Evolutionary conservation across 1,140 invertebrate genomes (phyloP).

Genomic region (Drosophila pallidifrons): DNA sequence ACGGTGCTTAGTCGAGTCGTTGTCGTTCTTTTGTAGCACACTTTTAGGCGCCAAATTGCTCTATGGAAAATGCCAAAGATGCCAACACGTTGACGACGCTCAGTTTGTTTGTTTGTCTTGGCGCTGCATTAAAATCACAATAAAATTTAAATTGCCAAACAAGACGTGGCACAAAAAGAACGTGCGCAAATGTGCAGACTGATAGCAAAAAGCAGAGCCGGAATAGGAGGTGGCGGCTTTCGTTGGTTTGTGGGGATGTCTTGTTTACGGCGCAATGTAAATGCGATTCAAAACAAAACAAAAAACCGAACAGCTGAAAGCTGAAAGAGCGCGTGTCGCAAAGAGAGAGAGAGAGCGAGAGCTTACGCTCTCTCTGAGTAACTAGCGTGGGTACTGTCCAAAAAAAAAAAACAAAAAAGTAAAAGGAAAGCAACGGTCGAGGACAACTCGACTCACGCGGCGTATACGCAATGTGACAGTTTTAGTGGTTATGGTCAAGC

Average conservation of each 20-base stretch:
- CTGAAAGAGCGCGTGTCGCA: conserved; percentile 21
- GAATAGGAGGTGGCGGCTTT: not conserved
- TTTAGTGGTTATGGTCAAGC: conserved; percentile 83
- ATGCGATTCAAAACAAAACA: conserved; percentile 77
- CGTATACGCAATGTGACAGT: conserved; percentile 81
- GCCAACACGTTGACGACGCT: conserved; percentile 35
- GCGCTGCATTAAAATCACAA: conserved; percentile 69
- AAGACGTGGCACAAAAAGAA: conserved; percentile 39
- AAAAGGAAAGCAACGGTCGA: conserved; percentile 49
- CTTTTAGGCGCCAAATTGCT: conserved; percentile 70
- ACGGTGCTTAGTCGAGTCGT: conserved; percentile 8
- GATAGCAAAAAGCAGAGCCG: conserved; percentile 23
- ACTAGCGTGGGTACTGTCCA: conserved; percentile 48
- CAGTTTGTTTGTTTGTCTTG: conserved; percentile 44
- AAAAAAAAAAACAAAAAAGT: conserved; percentile 36
- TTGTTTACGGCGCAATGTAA: conserved; percentile 46
- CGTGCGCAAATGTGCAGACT: conserved; percentile 57
- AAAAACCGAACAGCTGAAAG: conserved; percentile 57
- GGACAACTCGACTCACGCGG: conserved; percentile 68
- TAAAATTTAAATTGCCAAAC: conserved; percentile 78
- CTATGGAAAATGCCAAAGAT: conserved; percentile 44
- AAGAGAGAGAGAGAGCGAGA: conserved; percentile 13
- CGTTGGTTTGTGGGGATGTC: conserved; percentile 28
- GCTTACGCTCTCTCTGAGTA: conserved; percentile 23
- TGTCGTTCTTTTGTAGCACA: not conserved